Evolutionary conservation across 2,888 invertebrate species (phyloP).

Genomic region (Notocelia uddmanniana): DNA sequence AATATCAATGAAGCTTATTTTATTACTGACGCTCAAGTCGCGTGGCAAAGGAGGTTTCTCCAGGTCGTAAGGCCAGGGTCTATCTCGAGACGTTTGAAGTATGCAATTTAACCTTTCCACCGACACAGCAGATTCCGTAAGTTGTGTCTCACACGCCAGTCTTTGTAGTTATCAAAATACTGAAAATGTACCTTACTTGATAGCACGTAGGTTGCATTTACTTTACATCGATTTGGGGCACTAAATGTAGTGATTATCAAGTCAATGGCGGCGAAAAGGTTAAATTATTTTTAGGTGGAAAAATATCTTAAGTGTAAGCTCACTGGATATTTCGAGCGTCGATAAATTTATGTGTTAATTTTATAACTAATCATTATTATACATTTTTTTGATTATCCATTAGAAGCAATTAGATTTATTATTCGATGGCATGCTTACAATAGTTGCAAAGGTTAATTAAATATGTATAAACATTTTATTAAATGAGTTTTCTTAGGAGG

Average conservation of each 20-base stretch:
- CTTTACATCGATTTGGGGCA: no score
- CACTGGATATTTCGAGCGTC: constrained; percentile 5
- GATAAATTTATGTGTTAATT: not conserved
- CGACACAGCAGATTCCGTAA: no score
- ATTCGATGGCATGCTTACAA: constrained; percentile 11
- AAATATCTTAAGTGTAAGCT: not conserved
- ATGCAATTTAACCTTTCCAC: not conserved
- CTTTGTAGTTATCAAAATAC: no score
- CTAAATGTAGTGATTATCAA: no score
- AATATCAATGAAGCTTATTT: not conserved
- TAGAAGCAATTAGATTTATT: constrained; percentile 6
- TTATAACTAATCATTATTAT: constrained; percentile 6
- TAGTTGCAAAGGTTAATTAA: constrained; percentile 13
- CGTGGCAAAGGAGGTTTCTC: not conserved
- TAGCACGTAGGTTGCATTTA: no score
- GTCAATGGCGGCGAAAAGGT: no score
- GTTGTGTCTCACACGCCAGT: no score
- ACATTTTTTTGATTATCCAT: constrained; percentile 14
- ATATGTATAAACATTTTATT: constrained; percentile 12
- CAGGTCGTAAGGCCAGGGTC: not conserved
- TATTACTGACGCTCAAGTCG: not conserved
- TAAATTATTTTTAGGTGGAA: not conserved
- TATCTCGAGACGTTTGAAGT: not conserved
- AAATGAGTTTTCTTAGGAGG: constrained; percentile 20
- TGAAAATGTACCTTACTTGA: no score